These are phyloP conservation scores for Montipora foliosa DNA, from an alignment of 64 coral and sea anemone genomes.

Conservation along the genomic window DNA sequence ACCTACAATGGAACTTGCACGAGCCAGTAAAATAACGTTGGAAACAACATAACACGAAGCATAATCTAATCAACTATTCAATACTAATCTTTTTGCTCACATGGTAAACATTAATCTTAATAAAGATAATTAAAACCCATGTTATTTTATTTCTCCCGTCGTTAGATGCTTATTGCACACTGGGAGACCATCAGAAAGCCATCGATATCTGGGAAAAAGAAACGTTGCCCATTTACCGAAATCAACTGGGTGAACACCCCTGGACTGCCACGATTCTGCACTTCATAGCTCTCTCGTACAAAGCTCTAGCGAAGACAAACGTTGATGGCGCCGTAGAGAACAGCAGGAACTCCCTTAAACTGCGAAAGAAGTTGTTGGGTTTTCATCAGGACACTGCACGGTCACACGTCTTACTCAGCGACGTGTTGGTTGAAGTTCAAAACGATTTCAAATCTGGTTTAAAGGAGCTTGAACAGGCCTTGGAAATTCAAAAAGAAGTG, in stretches of 20 bases:
- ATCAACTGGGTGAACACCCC: conserved; percentile 45
- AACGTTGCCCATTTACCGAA: conserved; percentile 34
- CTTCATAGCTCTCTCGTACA: conserved; percentile 9
- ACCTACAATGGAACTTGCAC: too few relatives aligned
- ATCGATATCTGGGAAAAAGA: not conserved
- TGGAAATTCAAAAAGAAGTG: conserved; percentile 14
- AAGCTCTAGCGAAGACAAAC: not conserved
- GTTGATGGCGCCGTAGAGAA: conserved; percentile 13
- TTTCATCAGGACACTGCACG: conserved; percentile 62
- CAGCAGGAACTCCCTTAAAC: conserved; percentile 9
- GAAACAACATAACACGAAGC: too few relatives aligned
- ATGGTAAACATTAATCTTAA: too few relatives aligned
- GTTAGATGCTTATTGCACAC: not conserved
- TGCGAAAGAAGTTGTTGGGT: conserved; percentile 48
- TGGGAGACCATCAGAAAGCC: not conserved
- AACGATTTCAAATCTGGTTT: not conserved
- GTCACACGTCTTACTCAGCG: conserved; percentile 3
- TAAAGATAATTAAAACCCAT: not conserved
- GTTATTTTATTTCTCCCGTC: not conserved
- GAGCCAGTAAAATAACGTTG: too few relatives aligned
- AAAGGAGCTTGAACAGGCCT: not conserved
- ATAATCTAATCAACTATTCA: too few relatives aligned
- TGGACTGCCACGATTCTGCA: conserved; percentile 46
- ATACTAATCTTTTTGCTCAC: too few relatives aligned
- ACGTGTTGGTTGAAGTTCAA: conserved; percentile 5